Evolutionary conservation across 2,797 vertebrate species (phyloP).

Genomic region (Odontamblyopus lacepedii): DNA sequence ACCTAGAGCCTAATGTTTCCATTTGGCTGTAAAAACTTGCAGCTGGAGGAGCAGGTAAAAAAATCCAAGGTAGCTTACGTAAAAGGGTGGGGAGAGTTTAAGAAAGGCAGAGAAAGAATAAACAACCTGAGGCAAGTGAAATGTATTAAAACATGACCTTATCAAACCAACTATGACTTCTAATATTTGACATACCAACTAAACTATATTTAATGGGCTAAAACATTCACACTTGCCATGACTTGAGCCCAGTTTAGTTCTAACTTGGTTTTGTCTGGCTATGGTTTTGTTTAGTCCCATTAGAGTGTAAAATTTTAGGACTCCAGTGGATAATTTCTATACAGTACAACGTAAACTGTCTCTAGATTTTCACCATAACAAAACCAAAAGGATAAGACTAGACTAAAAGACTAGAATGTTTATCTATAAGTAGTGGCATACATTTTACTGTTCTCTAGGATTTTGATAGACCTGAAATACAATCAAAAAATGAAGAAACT

Average conservation of each 20-base stretch:
- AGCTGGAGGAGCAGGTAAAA: conserved; percentile 39
- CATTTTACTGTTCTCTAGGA: too few relatives aligned
- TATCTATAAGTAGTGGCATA: too few relatives aligned
- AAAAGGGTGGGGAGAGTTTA: conserved; percentile 5
- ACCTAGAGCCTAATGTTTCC: conserved; percentile 43
- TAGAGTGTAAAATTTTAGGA: too few relatives aligned
- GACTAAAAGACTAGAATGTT: too few relatives aligned
- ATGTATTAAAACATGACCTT: neutral
- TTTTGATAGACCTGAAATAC: neutral
- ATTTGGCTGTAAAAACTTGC: conserved; percentile 50
- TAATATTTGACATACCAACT: neutral
- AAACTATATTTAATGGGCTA: neutral
- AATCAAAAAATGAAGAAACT: neutral
- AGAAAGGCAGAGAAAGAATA: neutral
- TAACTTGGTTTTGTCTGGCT: neutral
- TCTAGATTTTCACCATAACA: too few relatives aligned
- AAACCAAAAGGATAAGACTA: too few relatives aligned
- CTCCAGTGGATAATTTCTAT: too few relatives aligned
- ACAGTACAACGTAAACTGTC: too few relatives aligned
- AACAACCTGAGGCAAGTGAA: neutral
- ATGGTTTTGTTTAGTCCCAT: neutral
- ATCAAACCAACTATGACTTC: neutral
- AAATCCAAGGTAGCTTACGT: neutral
- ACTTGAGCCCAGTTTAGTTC: neutral
- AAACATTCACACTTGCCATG: neutral